Base-by-base conservation (phyloP, 1,140 invertebrate genomes). In the Drosophila dunni region DNA sequence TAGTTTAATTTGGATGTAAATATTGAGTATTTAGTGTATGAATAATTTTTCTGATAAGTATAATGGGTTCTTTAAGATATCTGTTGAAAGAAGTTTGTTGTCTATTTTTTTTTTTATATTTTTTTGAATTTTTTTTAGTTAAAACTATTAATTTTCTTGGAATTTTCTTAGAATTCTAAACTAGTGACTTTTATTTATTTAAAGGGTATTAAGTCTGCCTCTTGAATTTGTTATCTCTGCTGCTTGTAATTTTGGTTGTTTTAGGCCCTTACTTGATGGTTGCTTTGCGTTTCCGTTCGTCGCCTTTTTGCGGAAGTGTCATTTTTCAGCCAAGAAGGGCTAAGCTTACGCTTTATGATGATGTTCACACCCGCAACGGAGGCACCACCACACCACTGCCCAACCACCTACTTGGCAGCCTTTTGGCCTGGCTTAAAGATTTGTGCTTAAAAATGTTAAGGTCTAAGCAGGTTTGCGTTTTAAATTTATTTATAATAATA, bases 401-500 rank as follows among this genome's bases (percentile, higher is more conserved):
- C 5, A n/a, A 44, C 24, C 15, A 33, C 53, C 50, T 65, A 36
- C 42, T 24, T 15, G n/a, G 8, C 51, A 46, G 7, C 15, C 45
- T 48, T 61, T 75, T 72, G 36, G 54, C 63, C 45, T 40, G 58
- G 24, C 36, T 62, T 50, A 7, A 51, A 17, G 54, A 57, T 38
- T 40, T 53, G 64, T 11, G 20, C 33, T 64, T 46, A 65, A 50
- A 80, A 80, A 83, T 84, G 36, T 60, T 77, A 79, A 77, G 79
- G 75, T 69, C 51, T 76, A 64, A 71, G 82, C 82, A 75, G 75
- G 79, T 86, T 84, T 84, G 56, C 70, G 69, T 73, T 75, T 75
- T 78, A 84, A 81, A 89, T 89, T 79, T 89, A 85, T 89, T 81
- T 84, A 58, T 80, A 81, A 84, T 84, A 84, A 73, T 89, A 89